Evolutionary conservation across 2,888 invertebrate genomes (phyloP), one percentile per base, ranked within the genome.

Genomic region (Eudemis profundana): DNA sequence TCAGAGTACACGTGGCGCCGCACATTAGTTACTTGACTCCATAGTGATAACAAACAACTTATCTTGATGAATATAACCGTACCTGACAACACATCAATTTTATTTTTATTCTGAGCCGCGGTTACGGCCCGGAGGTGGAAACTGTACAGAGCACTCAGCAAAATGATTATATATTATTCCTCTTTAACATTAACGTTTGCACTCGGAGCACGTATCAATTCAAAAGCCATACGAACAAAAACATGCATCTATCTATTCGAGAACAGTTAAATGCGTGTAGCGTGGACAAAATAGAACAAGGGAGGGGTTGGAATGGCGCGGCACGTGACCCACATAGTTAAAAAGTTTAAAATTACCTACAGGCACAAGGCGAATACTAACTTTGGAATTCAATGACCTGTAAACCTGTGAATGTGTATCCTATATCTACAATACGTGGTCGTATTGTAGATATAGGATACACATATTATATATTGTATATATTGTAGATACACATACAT

Each of bases 261-360:
- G 62, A 69, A 66, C 68, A 69, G 66, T 49, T 57, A 40, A 46
- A 68, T 49, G 53, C 66, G 67, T 73, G 70, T 73, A 69, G 67
- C 71, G 69, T 62, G 57, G 61, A 66, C 61, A 59, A 63, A 64
- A 68, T 60, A 64, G 64, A 68, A 62, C 67, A 67, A 59, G 69
- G 51, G 70, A 67, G 69, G 67, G 69, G 69, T 63, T 70, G 68
- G 61, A 66, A 75, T 70, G 73, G 69, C 63, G 57, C 61, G 74
- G 72, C 80, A 80, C 80, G 81, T 82, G 81, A 81, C 81, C 80
- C 81, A 78, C 79, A 82, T 81, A 72, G 69, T 74, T 68, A 74
- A 78, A 74, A 69, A 64, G 68, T 71, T 68, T 69, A 67, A 71
- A 73, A 68, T 68, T 65, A 61, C 59, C 70, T 51, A 63, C 51